Conservation (phyloP, 2,113 vertebrate genomes). For the Oreochromis tanganicae region DNA sequence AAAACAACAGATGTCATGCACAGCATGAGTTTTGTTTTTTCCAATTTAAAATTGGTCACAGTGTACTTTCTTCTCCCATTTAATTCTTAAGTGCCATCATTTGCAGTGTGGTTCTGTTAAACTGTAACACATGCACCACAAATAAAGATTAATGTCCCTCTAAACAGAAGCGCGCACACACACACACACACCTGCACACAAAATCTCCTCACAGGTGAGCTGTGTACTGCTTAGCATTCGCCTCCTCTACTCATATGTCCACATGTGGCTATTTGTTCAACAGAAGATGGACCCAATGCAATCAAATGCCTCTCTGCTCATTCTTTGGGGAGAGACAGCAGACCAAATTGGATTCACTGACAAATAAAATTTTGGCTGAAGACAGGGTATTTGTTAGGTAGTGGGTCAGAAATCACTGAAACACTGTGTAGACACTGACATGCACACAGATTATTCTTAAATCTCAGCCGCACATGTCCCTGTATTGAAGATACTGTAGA, state of each 20-base stretch:
- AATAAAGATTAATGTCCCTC: not conserved
- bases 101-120: not conserved
- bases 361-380: constrained; percentile 57
- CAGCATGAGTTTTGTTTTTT: not conserved
- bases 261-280: constrained; percentile 52
- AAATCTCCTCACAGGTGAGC: not conserved
- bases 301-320: constrained; percentile 40
- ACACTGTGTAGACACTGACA: not conserved
- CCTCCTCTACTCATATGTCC: constrained; percentile 6
- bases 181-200: not conserved
- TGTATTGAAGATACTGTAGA: not conserved
- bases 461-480: not conserved
- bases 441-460: not conserved
- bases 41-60: not conserved
- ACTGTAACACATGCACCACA: not conserved
- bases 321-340: constrained; percentile 38
- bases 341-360: constrained; percentile 59
- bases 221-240: constrained; percentile 33
- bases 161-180: not conserved
- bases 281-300: constrained; percentile 49
- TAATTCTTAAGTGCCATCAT: not conserved
- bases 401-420: constrained; percentile 35
- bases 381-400: constrained; percentile 35
- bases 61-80: not conserved
- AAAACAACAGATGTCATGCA: not conserved